Evolutionary conservation across 2,888 invertebrate genomes (phyloP).

Genomic region (Spodoptera littoralis): DNA sequence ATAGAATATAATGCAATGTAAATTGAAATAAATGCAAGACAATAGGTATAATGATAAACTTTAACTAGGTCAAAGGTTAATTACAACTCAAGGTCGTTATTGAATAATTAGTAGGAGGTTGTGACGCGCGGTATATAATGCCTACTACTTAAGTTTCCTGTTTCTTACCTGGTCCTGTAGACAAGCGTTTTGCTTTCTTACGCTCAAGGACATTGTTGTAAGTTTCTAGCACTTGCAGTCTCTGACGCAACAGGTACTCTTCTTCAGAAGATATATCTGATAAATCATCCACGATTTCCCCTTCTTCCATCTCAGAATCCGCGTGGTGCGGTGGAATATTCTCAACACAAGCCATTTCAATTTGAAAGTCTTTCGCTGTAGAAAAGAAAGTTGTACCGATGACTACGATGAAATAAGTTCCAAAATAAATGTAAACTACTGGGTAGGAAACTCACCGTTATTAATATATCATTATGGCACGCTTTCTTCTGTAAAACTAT

Average conservation of each 20-base stretch:
- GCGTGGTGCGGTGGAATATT: constrained; percentile 66
- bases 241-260: constrained; percentile 81
- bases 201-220: constrained; percentile 86
- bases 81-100: constrained; percentile 24
- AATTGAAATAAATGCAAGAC: not conserved
- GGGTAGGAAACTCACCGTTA: constrained; percentile 21
- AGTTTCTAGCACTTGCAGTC: constrained; percentile 82
- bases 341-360: constrained; percentile 73
- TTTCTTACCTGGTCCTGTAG: constrained; percentile 69
- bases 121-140: no score
- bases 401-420: not conserved
- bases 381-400: constrained; percentile 32
- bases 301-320: constrained; percentile 86
- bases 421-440: not conserved
- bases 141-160: no score
- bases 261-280: constrained; percentile 87
- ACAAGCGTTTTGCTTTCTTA: constrained; percentile 79
- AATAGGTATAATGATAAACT: constrained; percentile 8
- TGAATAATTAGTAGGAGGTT: not conserved
- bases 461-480: constrained; percentile 50
- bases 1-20: not conserved
- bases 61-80: constrained; percentile 53
- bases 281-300: constrained; percentile 84
- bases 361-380: constrained; percentile 36
- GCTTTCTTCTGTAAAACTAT: constrained; percentile 14